These are phyloP conservation scores for Deilephila porcellus DNA, from an alignment of 2,888 invertebrate genomes.

Conservation along the genomic window DNA sequence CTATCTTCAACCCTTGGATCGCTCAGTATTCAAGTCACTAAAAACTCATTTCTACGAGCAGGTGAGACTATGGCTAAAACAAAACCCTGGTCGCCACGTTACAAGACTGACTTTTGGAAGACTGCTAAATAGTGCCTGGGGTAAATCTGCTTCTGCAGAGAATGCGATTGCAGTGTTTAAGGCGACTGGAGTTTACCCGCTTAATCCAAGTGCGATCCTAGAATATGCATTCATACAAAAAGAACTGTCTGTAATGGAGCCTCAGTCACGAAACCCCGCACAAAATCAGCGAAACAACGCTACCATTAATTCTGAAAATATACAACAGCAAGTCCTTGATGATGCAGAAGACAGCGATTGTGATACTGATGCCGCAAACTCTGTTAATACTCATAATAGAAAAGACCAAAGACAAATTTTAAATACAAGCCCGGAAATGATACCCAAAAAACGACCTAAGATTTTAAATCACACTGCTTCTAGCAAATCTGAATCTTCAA, in stretches of 20 bases:
- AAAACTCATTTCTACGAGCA: conserved; percentile 44
- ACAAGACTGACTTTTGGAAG: conserved; percentile 37
- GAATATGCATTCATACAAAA: conserved; percentile 36
- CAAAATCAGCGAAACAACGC: conserved; percentile 3
- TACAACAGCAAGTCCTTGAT: neutral
- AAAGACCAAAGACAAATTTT: too few species aligned
- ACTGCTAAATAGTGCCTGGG: conserved; percentile 39
- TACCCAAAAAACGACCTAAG: too few species aligned
- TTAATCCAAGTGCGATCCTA: conserved; percentile 43
- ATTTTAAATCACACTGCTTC: too few species aligned
- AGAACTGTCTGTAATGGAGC: neutral
- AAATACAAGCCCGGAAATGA: too few species aligned
- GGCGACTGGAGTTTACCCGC: conserved; percentile 45
- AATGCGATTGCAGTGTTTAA: conserved; percentile 44
- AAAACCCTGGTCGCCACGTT: conserved; percentile 36
- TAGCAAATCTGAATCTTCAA: too few species aligned
- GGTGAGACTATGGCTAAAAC: conserved; percentile 34
- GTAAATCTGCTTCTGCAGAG: conserved; percentile 40
- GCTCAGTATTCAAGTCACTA: conserved; percentile 44
- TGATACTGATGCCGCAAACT: too few species aligned
- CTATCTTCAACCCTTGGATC: conserved; percentile 39
- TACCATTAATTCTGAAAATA: neutral
- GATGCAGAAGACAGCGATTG: neutral
- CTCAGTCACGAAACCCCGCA: neutral
- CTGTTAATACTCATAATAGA: too few species aligned